Percentiles rank a stretch among this genome's conserved stretches.
Conservation (phyloP, 1,140 invertebrate species). For the Trichonephila clavipes region DNA sequence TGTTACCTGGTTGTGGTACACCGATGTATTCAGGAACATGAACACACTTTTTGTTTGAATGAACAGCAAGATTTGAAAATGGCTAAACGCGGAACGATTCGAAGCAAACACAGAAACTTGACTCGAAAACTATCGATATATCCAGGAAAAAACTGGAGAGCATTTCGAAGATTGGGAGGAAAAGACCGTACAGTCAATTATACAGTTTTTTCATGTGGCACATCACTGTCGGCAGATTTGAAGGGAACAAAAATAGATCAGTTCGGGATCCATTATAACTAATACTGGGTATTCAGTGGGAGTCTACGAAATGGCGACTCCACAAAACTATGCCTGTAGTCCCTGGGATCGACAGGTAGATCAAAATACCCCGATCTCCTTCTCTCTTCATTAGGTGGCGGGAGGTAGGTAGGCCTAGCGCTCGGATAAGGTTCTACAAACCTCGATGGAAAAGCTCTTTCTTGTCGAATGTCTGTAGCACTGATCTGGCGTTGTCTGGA, state of each 20-base stretch:
- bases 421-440: constrained; percentile 71
- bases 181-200: constrained; percentile 23
- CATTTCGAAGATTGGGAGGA: background rate
- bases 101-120: constrained; percentile 37
- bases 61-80: constrained; percentile 15
- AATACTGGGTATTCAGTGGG: constrained; percentile 70
- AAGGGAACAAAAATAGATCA: constrained; percentile 14
- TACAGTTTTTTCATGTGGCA: constrained; percentile 66
- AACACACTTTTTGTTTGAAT: background rate
- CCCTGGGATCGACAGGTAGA: constrained; percentile 71
- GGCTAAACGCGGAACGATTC: constrained; percentile 9
- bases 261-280: background rate
- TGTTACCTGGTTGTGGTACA: background rate
- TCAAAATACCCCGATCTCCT: constrained; percentile 75
- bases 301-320: constrained; percentile 71
- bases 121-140: constrained; percentile 36
- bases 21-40: background rate
- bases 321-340: constrained; percentile 75
- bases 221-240: constrained; percentile 59
- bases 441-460: constrained; percentile 72
- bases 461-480: constrained; percentile 61
- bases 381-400: constrained; percentile 68
- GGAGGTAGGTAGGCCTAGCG: constrained; percentile 62
- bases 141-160: background rate
- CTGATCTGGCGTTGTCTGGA: constrained; percentile 59